Conservation (phyloP, 2,888 invertebrate genomes). For the Tricholauxania praeusta region DNA sequence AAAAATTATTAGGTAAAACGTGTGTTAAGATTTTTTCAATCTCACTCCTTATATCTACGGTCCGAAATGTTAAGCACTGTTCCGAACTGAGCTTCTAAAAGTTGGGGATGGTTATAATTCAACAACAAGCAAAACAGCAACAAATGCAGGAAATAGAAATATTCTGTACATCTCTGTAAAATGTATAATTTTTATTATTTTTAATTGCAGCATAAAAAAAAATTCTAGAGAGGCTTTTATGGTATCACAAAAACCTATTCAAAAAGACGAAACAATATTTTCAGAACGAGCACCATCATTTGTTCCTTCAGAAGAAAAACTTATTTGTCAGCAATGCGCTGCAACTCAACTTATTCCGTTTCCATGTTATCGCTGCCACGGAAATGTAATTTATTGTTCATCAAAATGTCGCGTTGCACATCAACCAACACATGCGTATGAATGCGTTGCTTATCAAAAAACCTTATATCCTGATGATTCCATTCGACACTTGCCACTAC, state of each 20-base stretch:
- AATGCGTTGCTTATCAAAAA: conserved; percentile 76
- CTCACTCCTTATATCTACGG: no score
- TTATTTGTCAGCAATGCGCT: conserved; percentile 82
- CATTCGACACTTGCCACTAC: conserved; percentile 81
- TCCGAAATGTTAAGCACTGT: no score
- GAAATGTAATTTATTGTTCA: conserved; percentile 76
- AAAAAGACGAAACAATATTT: conserved; percentile 80
- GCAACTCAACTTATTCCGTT: conserved; percentile 71
- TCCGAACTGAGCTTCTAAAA: no score
- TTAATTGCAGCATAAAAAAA: conserved; percentile 20
- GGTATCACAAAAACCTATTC: conserved; percentile 71
- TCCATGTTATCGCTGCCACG: conserved; percentile 77
- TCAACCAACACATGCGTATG: conserved; percentile 75
- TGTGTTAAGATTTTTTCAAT: no score
- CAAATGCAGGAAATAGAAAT: no score
- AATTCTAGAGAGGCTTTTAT: conserved; percentile 55
- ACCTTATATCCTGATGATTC: conserved; percentile 79
- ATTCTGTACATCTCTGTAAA: background rate
- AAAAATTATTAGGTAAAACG: no score
- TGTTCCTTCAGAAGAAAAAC: conserved; percentile 72
- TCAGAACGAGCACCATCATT: conserved; percentile 85
- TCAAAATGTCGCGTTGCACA: conserved; percentile 73
- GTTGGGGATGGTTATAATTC: no score
- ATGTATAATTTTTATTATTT: background rate
- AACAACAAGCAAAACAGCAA: no score